phyloP scores from a whole-genome alignment of 2,113 vertebrate species.

The Psettodes erumei region DNA sequence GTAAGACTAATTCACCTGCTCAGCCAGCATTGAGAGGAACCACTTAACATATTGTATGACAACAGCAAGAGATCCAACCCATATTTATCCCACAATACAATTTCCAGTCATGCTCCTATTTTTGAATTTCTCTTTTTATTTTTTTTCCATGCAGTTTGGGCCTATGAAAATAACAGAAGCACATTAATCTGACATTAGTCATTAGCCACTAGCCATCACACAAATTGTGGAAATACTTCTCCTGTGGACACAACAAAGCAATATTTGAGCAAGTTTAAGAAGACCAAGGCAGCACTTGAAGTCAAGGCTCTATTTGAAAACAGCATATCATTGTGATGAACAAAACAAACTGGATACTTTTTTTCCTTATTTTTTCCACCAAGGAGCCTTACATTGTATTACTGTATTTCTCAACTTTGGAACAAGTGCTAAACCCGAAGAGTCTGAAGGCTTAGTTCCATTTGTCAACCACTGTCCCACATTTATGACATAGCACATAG shows the following conservation, averaged over 20 bases:
- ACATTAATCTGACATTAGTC: not conserved
- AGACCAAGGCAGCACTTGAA: not conserved
- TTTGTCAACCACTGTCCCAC: conserved; percentile 61
- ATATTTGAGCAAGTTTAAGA: not conserved
- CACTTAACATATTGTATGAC: not conserved
- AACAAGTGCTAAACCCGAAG: conserved; percentile 25
- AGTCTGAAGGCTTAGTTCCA: conserved; percentile 57
- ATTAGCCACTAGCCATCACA: no score
- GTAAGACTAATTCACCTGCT: not conserved
- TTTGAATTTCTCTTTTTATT: not conserved
- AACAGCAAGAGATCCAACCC: not conserved
- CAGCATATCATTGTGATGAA: not conserved
- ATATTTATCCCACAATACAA: not conserved
- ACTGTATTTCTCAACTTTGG: conserved; percentile 39
- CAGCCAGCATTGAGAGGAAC: not conserved
- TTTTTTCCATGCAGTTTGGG: not conserved
- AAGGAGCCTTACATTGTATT: conserved; percentile 18
- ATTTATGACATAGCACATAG: conserved; percentile 55
- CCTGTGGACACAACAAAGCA: not conserved
- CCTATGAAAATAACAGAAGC: not conserved
- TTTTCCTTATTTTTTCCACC: not conserved
- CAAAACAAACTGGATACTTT: no score
- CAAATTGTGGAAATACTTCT: not conserved
- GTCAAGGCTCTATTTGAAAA: not conserved
- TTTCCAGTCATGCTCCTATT: not conserved